Conservation (phyloP, 1,140 invertebrate species). For the Teleopsis dalmanni region DNA sequence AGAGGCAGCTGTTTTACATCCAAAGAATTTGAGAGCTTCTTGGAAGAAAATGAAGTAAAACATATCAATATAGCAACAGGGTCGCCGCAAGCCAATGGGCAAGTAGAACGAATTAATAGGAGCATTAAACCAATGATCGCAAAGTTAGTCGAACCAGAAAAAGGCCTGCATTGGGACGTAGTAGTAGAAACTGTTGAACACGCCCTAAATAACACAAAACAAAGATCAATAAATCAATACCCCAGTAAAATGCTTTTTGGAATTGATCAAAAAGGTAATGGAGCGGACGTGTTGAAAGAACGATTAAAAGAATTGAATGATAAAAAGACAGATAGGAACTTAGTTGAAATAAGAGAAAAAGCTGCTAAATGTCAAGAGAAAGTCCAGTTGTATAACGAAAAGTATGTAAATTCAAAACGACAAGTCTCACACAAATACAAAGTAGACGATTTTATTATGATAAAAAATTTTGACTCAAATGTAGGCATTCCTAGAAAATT, state of each 20-base stretch:
- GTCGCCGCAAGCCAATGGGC: constrained; percentile 8
- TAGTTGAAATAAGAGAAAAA: constrained; percentile 6
- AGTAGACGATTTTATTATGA: constrained; percentile 21
- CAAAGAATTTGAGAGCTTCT: constrained; percentile 20
- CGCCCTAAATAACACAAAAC: constrained; percentile 3
- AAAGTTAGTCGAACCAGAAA: not conserved
- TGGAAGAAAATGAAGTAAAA: constrained; percentile 2
- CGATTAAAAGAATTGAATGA: not conserved
- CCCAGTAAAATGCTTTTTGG: constrained; percentile 5
- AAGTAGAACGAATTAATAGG: constrained; percentile 2
- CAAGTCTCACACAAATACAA: constrained; percentile 13
- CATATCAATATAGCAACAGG: constrained; percentile 8
- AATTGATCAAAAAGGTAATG: not conserved
- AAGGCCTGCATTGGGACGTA: not conserved
- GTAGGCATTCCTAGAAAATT: constrained; percentile 8
- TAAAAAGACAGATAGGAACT: constrained; percentile 13
- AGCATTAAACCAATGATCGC: constrained; percentile 3
- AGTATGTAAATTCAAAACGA: constrained; percentile 5
- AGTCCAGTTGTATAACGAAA: constrained; percentile 12
- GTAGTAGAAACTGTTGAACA: not conserved
- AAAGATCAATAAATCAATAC: not conserved
- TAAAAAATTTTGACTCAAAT: constrained; percentile 17
- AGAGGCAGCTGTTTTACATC: constrained; percentile 26
- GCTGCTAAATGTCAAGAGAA: constrained; percentile 1
- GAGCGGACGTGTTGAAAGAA: constrained; percentile 1